phyloP scores from a whole-genome alignment of 2,113 vertebrate species.

The Zootoca vivipara region DNA sequence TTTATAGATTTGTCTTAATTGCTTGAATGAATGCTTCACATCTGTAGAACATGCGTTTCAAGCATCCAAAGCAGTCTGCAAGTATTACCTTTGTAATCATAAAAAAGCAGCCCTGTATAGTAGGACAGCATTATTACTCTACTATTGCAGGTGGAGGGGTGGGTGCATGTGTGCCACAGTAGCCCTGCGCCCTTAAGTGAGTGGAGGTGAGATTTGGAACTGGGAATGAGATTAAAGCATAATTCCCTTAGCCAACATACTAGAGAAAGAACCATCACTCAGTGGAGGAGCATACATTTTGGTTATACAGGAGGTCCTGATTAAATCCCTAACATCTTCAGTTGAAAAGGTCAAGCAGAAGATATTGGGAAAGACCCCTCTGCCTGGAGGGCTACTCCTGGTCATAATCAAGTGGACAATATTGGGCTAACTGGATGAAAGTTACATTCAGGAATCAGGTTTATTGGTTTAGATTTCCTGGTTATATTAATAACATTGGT shows the following conservation, averaged over 20 bases:
- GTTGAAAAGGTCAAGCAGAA: neutral
- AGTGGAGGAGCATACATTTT: neutral
- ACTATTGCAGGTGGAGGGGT: neutral
- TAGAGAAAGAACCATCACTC: neutral
- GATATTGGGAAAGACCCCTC: neutral
- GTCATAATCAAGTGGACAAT: neutral
- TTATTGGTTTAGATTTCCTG: no score
- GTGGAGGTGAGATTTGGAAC: neutral
- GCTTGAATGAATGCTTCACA: neutral
- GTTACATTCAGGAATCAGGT: no score
- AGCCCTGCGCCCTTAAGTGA: neutral
- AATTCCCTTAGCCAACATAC: neutral
- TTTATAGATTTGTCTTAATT: constrained; percentile 1
- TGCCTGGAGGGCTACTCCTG: neutral
- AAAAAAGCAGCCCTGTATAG: neutral
- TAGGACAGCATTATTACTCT: neutral
- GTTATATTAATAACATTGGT: no score
- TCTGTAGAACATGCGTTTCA: no score
- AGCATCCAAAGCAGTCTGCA: neutral
- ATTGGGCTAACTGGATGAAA: neutral
- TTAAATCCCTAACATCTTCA: no score
- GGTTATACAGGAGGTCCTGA: neutral
- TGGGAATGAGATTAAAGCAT: no score
- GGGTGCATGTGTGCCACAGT: neutral
- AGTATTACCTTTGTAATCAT: neutral